phyloP scores from a whole-genome alignment of 2,797 vertebrate species.

The Dromococcyx pavoninus region DNA sequence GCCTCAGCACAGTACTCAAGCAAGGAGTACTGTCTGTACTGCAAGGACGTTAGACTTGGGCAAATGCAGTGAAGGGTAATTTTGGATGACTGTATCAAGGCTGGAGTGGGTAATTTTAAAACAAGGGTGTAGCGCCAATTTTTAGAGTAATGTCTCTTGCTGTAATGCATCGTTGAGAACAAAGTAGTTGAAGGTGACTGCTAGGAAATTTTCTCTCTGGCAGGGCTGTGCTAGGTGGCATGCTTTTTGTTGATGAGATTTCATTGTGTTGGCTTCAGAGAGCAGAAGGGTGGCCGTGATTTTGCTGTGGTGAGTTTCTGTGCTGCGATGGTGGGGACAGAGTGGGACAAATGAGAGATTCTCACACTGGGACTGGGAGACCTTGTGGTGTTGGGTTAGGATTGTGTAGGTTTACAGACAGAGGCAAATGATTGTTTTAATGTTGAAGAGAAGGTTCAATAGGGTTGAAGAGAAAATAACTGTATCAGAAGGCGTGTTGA shows the following conservation, averaged over 20 bases:
- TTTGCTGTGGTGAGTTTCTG: neutral
- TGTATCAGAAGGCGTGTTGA: neutral
- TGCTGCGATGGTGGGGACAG: neutral
- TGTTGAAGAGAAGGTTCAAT: too few relatives aligned
- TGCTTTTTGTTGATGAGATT: neutral
- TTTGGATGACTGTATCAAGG: neutral
- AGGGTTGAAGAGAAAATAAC: neutral
- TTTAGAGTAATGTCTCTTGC: neutral
- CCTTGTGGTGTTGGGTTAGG: neutral
- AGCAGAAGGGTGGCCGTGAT: neutral
- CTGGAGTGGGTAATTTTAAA: neutral
- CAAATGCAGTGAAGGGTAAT: neutral
- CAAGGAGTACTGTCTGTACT: neutral
- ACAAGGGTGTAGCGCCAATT: neutral
- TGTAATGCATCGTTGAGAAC: neutral
- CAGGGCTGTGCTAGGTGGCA: neutral
- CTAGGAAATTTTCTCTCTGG: neutral
- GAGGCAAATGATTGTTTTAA: too few relatives aligned
- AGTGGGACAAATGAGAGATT: neutral
- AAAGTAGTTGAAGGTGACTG: neutral
- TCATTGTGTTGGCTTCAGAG: neutral
- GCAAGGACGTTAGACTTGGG: accelerated
- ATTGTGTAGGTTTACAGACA: neutral
- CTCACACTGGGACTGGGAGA: neutral
- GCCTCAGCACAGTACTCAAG: neutral